These are phyloP conservation scores for Hymenopus coronatus DNA, from an alignment of 2,888 invertebrate genomes.

Conservation along the genomic window DNA sequence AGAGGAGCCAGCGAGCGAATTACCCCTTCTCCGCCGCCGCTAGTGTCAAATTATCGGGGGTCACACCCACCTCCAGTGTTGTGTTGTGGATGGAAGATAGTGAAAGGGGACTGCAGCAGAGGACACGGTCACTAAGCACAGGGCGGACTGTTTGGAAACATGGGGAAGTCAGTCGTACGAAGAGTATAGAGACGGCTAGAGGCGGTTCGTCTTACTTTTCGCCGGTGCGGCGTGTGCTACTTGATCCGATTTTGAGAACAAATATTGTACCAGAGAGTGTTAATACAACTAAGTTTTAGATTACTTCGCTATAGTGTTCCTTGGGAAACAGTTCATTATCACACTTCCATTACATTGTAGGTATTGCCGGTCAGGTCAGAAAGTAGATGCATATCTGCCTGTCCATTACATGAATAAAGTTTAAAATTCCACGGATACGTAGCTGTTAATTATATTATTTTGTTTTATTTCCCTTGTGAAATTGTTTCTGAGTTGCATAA, in stretches of 20 bases:
- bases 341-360: too few species aligned
- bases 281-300: too few species aligned
- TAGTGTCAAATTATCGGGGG: slow-evolving; percentile 2
- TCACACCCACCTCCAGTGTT: background rate
- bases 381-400: too few species aligned
- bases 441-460: too few species aligned
- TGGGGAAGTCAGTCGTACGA: background rate
- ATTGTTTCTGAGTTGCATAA: too few species aligned
- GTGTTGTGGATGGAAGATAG: background rate
- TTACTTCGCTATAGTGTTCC: too few species aligned
- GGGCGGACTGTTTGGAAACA: background rate
- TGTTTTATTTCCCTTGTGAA: too few species aligned
- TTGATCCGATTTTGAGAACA: background rate
- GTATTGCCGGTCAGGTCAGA: too few species aligned
- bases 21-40: background rate
- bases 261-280: background rate
- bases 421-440: too few species aligned
- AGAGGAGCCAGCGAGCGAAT: background rate
- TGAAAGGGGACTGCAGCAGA: background rate
- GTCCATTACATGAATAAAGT: too few species aligned
- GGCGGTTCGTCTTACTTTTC: too few species aligned
- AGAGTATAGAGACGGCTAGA: background rate
- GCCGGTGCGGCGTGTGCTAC: background rate
- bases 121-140: background rate
- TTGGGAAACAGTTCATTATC: too few species aligned